phyloP scores from a whole-genome alignment of 2,888 invertebrate genomes.

The Nebria salina region DNA sequence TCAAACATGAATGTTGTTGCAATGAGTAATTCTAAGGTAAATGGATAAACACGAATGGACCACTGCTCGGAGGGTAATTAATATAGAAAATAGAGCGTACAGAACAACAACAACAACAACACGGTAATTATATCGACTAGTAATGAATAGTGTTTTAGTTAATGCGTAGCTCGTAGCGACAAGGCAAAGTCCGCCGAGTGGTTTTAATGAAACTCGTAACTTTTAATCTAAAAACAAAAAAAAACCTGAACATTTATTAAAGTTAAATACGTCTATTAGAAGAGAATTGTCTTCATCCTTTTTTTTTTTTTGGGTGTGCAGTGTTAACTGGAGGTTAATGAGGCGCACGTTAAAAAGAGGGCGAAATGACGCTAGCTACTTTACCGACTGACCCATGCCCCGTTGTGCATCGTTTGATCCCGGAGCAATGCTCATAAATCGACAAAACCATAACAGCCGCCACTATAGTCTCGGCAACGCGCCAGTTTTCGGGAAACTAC shows the following conservation, averaged over 20 bases:
- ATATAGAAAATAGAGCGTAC: too few species aligned
- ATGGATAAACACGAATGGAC: too few species aligned
- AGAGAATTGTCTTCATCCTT: constrained; percentile 43
- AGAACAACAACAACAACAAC: too few species aligned
- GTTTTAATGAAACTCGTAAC: constrained; percentile 44
- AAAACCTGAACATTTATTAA: constrained; percentile 39
- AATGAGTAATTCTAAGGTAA: too few species aligned
- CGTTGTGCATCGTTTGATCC: constrained; percentile 55
- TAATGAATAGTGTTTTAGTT: too few species aligned
- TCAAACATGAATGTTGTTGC: too few species aligned
- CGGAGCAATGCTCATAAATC: constrained; percentile 54
- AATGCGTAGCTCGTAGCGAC: too few species aligned
- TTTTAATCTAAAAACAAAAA: constrained; percentile 34
- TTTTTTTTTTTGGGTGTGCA: constrained; percentile 30
- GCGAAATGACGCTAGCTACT: not conserved
- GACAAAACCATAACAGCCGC: constrained; percentile 53
- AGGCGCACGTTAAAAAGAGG: constrained; percentile 33
- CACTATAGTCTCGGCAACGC: constrained; percentile 52
- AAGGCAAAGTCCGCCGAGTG: not conserved
- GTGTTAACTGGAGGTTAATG: constrained; percentile 43
- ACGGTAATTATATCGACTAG: too few species aligned
- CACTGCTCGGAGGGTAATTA: too few species aligned
- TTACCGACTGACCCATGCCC: constrained; percentile 49
- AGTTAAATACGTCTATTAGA: constrained; percentile 45
- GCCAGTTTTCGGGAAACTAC: constrained; percentile 47